These are phyloP conservation scores for Mormyrops boulengeri DNA, from an alignment of 2,797 vertebrate genomes.

Conservation along the genomic window DNA sequence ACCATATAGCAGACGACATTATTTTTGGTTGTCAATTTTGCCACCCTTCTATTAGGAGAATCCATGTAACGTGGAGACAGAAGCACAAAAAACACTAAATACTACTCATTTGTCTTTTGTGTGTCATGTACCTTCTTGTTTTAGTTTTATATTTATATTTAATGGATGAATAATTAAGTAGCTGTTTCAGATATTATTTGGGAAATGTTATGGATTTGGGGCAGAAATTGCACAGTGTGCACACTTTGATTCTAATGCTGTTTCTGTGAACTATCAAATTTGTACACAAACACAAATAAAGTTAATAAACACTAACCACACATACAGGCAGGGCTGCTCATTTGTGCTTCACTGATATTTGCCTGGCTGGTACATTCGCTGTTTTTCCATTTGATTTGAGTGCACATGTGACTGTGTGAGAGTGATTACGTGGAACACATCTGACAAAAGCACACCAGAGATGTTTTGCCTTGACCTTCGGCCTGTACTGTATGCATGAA, in stretches of 20 bases:
- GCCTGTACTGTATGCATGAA: background rate
- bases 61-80: background rate
- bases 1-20: background rate
- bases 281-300: background rate
- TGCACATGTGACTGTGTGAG: background rate
- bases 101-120: background rate
- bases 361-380: background rate
- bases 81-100: background rate
- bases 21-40: background rate
- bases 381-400: background rate
- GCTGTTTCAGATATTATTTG: background rate
- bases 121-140: background rate
- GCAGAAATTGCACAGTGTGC: background rate
- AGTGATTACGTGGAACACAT: background rate
- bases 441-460: background rate
- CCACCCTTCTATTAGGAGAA: background rate
- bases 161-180: background rate
- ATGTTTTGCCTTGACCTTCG: background rate
- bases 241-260: background rate
- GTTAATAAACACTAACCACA: background rate
- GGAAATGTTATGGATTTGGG: background rate
- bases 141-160: conserved; percentile 2
- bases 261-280: background rate
- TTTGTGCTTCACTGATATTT: background rate
- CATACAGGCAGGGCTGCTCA: background rate